Base-by-base conservation (phyloP, 1,140 invertebrate species). In the Monomorium pharaonis region DNA sequence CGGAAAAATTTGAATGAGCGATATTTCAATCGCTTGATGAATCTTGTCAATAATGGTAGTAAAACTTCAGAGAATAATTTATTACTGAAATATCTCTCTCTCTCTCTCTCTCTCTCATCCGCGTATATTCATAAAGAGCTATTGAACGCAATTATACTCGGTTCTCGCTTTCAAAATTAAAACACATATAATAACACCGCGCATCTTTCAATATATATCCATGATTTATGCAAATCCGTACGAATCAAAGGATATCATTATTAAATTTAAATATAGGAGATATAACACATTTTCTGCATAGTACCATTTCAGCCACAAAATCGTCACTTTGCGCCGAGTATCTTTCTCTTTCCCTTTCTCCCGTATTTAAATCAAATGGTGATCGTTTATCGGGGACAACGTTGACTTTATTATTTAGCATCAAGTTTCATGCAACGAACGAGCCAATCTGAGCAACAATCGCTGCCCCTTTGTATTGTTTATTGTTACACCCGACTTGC, bases 91-190 rank as follows among this genome's bases (percentile, higher is more conserved):
- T 42, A 37, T 44, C 30, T 10, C 6, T 10, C 60, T 10, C 60
- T 54, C 49, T 54, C 49, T n/a, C 60, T 18, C 21, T 27, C 37
- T 67, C 21, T 67, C n/a, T 63, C 56, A 77, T 77, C 75, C 21
- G 37, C 3, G 12, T 24, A 65, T 65, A 77, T 33, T 77, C 37
- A 47, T 77, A 62, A 76, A 62, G 16, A 60, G 21, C 16, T 76
- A 76, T 60, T 62, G 24, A 62, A 76, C 37, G 37, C 42, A 18
- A 63, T 77, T 77, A 77, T 7, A 75, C n/a, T 6, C 37, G 37
- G 12, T 63, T 77, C 24, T 63, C 54, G 74, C 56, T 76, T 75
- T 75, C 54, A 42, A 58, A 76, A 76, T 76, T 77, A 77, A 77
- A 63, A 47, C 27, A 47, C 30, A 58, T 62, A 44, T 77, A 76